phyloP scores from a whole-genome alignment of 2,797 vertebrate species.

The Syngnathus acus region DNA sequence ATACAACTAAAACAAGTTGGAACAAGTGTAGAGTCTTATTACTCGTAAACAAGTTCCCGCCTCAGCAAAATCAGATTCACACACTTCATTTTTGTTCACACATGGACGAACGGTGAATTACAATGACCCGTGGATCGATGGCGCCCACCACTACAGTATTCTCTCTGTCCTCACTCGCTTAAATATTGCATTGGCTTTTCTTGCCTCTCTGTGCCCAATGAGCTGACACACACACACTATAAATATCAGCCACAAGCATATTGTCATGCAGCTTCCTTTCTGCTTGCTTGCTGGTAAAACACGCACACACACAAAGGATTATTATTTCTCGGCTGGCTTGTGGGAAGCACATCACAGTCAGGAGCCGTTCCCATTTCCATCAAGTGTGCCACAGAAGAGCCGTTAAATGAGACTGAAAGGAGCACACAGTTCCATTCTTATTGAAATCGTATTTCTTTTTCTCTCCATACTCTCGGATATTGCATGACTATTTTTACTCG shows the following conservation, averaged over 20 bases:
- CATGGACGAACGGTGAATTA: not conserved
- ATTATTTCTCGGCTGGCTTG: slow-evolving; percentile 38
- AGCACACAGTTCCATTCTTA: slow-evolving; percentile 25
- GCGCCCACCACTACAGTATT: not conserved
- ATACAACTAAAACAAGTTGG: too few species aligned
- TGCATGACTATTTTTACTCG: slow-evolving; percentile 46
- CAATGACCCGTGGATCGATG: not conserved
- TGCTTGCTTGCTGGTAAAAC: slow-evolving; percentile 12
- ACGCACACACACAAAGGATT: slow-evolving; percentile 7
- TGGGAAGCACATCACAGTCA: slow-evolving; percentile 38
- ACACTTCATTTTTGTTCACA: not conserved
- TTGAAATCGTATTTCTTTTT: slow-evolving; percentile 20
- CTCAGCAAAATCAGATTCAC: not conserved
- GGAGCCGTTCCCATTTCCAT: slow-evolving; percentile 35
- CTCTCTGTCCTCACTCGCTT: slow-evolving; percentile 30
- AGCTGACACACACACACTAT: slow-evolving; percentile 45
- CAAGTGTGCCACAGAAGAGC: slow-evolving; percentile 18
- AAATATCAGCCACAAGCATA: slow-evolving; percentile 51
- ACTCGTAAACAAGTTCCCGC: not conserved
- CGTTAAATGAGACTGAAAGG: slow-evolving; percentile 21
- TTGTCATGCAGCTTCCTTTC: slow-evolving; percentile 35
- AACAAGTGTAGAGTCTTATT: too few species aligned
- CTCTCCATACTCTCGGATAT: slow-evolving; percentile 33
- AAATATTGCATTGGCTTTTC: slow-evolving; percentile 31
- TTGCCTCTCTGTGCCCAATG: slow-evolving; percentile 22